Evolutionary conservation across 2,888 invertebrate genomes (phyloP), one percentile per base, ranked within the genome.

Genomic region (Galerucella calmariensis): DNA sequence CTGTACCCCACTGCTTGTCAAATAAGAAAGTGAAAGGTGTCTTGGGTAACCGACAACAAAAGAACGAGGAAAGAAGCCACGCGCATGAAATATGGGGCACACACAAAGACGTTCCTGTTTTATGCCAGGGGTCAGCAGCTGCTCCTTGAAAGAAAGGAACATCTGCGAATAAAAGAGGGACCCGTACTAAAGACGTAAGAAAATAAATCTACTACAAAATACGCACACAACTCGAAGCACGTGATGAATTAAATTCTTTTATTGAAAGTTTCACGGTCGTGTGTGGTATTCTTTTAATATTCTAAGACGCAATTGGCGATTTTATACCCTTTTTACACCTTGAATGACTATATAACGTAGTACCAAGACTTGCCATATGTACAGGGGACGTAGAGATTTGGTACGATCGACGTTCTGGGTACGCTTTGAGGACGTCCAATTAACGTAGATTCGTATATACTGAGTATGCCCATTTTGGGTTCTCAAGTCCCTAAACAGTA

Each of bases 41-140:
- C 12, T 61, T 41, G 10, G 5, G 24, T 27, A 72, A 20, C 16
- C 48, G 68, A 62, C 53, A 65, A 73, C 69, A 73, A 58, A 48
- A 46, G 53, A 35, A 14, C 14, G 62, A 41, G 24, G 27, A 69
- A 44, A 27, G 73, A 73, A 72, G 67, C 59, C 72, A 72, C 72
- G 72, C 72, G 72, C 61, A 35, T 53, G 61, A 67, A 67, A 69
- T 69, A 35, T 48, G 51, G 61, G 62, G 58, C 69, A 35, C 62
- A 35, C n/a, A 72, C 72, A 72, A 72, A 72, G 72, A 72, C 67
- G 72, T 72, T 72, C 20, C 58, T 67, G 67, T 72, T 61, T 59
- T 67, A 51, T 16, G 61, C 35, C 14, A 61, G 62, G 67, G 67
- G 51, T 35, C 72, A 72, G 27, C 61, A 35, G 61, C 35, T 61